Evolutionary conservation across 1,140 invertebrate genomes (phyloP).

Genomic region (Caenorhabditis tropicalis): DNA sequence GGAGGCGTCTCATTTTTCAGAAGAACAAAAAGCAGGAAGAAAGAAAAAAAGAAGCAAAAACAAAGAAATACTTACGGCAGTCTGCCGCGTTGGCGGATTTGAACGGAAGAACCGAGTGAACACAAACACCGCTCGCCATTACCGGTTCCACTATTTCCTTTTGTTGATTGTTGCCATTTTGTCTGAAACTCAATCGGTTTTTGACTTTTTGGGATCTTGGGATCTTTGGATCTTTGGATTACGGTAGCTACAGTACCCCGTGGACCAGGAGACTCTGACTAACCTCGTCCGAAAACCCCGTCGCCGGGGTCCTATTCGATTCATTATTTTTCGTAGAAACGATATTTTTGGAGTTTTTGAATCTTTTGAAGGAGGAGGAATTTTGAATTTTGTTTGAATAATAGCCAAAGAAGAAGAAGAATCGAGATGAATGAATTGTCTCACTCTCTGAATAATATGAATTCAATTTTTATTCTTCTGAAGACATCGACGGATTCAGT

Average conservation of each 20-base stretch:
- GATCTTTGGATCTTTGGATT: no score
- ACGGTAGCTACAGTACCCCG: no score
- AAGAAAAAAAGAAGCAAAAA: not conserved
- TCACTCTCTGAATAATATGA: not conserved
- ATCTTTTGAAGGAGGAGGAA: conserved; percentile 31
- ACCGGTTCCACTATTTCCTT: conserved; percentile 40
- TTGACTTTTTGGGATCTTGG: no score
- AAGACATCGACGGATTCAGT: not conserved
- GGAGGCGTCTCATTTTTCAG: not conserved
- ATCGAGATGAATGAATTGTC: no score
- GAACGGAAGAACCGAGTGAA: conserved; percentile 34
- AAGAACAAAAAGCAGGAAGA: not conserved
- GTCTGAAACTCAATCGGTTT: no score
- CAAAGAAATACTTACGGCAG: conserved; percentile 23
- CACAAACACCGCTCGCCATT: conserved; percentile 37
- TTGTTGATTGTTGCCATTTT: conserved; percentile 30
- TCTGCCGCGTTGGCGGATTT: conserved; percentile 40
- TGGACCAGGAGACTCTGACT: no score
- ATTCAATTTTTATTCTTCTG: not conserved
- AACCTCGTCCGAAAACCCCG: conserved; percentile 32
- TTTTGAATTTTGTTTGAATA: conserved; percentile 17
- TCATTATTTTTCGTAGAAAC: conserved; percentile 28
- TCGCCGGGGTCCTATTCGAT: conserved; percentile 34
- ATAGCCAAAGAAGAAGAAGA: conserved; percentile 47
- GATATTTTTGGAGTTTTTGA: conserved; percentile 28